phyloP scores from a whole-genome alignment of 2,888 invertebrate genomes.

The Troglohyphantes excavatus region DNA sequence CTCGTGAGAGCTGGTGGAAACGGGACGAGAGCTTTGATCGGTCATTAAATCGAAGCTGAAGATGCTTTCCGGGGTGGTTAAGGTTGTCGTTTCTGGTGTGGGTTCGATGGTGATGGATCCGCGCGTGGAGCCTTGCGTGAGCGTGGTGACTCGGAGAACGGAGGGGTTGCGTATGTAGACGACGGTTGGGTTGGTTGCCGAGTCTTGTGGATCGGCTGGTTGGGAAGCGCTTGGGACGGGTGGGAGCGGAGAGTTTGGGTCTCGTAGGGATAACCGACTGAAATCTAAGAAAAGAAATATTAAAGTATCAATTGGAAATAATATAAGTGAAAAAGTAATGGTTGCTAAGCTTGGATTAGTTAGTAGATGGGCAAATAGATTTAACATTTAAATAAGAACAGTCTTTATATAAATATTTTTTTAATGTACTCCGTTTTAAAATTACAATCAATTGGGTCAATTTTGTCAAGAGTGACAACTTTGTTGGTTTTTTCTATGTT shows the following conservation, averaged over 20 bases:
- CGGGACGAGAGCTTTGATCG: slow-evolving; percentile 13
- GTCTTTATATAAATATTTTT: too few relatives aligned
- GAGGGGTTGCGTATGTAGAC: slow-evolving; percentile 69
- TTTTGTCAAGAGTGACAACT: too few relatives aligned
- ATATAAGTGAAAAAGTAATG: too few relatives aligned
- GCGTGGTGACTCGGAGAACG: slow-evolving; percentile 21
- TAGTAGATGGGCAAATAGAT: too few relatives aligned
- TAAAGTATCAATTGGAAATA: too few relatives aligned
- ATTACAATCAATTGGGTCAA: too few relatives aligned
- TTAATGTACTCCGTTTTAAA: too few relatives aligned
- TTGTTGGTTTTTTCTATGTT: too few relatives aligned
- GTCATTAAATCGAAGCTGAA: slow-evolving; percentile 69
- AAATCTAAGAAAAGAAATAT: slow-evolving; percentile 34
- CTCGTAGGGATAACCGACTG: slow-evolving; percentile 66
- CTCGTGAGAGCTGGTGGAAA: slow-evolving; percentile 48
- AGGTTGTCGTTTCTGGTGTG: not conserved
- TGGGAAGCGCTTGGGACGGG: slow-evolving; percentile 61
- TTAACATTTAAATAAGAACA: too few relatives aligned
- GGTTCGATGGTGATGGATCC: not conserved
- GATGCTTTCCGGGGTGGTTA: slow-evolving; percentile 43
- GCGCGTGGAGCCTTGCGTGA: slow-evolving; percentile 23
- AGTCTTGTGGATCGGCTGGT: not conserved
- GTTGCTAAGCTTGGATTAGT: too few relatives aligned
- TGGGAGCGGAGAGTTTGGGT: slow-evolving; percentile 79
- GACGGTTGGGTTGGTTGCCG: slow-evolving; percentile 40